Percentiles rank a stretch among this genome's conserved stretches.
phyloP scores from a whole-genome alignment of 2,797 vertebrate species.

The Tolypeutes matacus region DNA sequence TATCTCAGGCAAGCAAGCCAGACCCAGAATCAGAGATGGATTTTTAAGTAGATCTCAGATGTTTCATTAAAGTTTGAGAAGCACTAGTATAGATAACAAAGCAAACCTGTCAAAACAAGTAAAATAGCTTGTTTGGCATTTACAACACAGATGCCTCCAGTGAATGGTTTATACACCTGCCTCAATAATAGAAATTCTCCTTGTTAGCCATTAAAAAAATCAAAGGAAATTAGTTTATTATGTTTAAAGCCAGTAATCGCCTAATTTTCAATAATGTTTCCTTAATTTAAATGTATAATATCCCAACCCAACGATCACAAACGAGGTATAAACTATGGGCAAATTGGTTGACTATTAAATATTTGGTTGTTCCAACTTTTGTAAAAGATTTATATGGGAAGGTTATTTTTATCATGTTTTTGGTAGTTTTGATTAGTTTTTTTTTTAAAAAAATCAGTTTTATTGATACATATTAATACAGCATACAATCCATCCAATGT shows the following conservation, averaged over 20 bases:
- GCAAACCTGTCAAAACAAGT: neutral
- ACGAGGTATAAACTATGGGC: slow-evolving; percentile 13
- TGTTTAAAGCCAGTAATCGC: neutral
- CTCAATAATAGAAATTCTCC: neutral
- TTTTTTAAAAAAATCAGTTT: too few species aligned
- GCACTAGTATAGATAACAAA: neutral
- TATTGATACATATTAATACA: too few species aligned
- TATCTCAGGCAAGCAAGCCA: neutral
- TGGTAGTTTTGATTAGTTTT: too few species aligned
- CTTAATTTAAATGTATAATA: neutral
- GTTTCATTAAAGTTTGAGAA: slow-evolving; percentile 13
- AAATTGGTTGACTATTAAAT: slow-evolving; percentile 12
- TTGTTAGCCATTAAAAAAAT: neutral
- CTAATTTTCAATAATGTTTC: slow-evolving; percentile 39
- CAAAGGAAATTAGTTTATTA: neutral
- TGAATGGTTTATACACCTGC: neutral
- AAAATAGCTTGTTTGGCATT: neutral
- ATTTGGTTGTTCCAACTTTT: neutral
- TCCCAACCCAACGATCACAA: slow-evolving; percentile 5
- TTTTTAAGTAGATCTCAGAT: neutral
- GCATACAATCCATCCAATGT: too few species aligned
- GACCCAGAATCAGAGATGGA: neutral
- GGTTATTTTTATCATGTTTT: too few species aligned
- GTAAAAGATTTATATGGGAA: neutral
- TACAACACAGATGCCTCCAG: neutral